phyloP scores from a whole-genome alignment of 2,888 invertebrate species.

The Polia nebulosa region DNA sequence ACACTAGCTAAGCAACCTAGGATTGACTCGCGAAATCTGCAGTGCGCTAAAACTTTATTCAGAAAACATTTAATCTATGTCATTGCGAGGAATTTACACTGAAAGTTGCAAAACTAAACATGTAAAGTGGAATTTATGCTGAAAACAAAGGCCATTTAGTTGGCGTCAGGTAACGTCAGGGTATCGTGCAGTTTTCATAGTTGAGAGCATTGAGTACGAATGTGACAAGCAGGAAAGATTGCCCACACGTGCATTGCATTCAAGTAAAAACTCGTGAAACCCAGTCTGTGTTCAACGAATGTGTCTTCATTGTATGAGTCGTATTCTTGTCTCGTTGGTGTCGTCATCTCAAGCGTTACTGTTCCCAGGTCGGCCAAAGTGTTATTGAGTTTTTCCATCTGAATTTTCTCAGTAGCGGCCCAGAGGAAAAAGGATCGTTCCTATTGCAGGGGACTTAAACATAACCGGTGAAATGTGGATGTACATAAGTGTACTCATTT shows the following conservation, averaged over 20 bases:
- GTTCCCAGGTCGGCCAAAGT: too few species aligned
- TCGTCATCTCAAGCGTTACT: too few species aligned
- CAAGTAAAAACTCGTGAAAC: not conserved
- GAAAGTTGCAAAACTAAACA: slow-evolving; percentile 68
- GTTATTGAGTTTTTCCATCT: too few species aligned
- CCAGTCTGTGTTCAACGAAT: too few species aligned
- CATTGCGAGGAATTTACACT: slow-evolving; percentile 59
- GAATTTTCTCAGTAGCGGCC: too few species aligned
- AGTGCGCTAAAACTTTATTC: slow-evolving; percentile 63
- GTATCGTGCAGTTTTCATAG: slow-evolving; percentile 67
- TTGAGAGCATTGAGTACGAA: slow-evolving; percentile 47
- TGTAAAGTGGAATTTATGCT: slow-evolving; percentile 72
- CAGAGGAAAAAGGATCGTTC: too few species aligned
- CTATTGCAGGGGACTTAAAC: too few species aligned
- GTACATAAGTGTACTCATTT: too few species aligned
- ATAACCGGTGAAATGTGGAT: too few species aligned
- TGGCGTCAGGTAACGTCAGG: slow-evolving; percentile 71
- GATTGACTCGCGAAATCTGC: slow-evolving; percentile 61
- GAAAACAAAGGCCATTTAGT: slow-evolving; percentile 76
- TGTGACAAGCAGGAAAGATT: not conserved
- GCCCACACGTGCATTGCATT: too few species aligned
- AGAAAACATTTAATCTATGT: slow-evolving; percentile 69
- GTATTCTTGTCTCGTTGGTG: too few species aligned
- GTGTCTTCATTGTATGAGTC: too few species aligned
- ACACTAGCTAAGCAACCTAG: slow-evolving; percentile 38